Evolutionary conservation across 2,797 vertebrate genomes (phyloP), one percentile per base, ranked within the genome.

Genomic region (Glyptemys insculpta): DNA sequence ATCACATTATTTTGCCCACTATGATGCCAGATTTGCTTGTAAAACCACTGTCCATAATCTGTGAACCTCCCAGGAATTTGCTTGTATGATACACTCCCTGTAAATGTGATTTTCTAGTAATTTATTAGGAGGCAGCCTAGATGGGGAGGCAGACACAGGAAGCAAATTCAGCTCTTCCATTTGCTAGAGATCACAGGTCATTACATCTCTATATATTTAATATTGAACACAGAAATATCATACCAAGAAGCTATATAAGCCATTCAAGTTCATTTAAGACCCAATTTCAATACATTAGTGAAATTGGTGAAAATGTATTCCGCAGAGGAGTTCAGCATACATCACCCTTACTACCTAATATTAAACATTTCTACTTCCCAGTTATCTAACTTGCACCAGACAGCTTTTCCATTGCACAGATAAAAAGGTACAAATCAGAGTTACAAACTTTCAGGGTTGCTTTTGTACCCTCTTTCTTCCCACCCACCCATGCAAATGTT

Each of bases 221-320:
- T 84, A 90, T 0, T 5, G 81, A 86, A 86, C 52, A 53, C 80
- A 47, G 59, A 83, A 91, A 86, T 80, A 87, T 87, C 57, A 74
- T 8, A 37, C n/a, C n/a, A 93, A 57, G 52, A 80, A 62, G 2
- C 19, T 89, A n/a, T 68, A 87, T 47, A 89, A 57, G 68, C 4
- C 41, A 44, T 76, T 84, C 93, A 93, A 93, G 85, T 80, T 80
- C 37, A 8, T 65, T 92, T 87, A 91, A 85, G 80, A 85, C 65
- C 86, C 92, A 86, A 93, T 96, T 93, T 92, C 83, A 95, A 91
- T 91, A 59, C 1, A 37, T 94, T 85, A 94, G 78, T 41, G 49
- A 91, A 92, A 92, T 88, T 94, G 88, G 44, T 23, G 86, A 91
- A 95, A 95, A 54, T 72, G 4, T 5, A 16, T 82, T 74, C 88